Conservation (phyloP, 2,113 vertebrate genomes). For the Arizona elegans region DNA sequence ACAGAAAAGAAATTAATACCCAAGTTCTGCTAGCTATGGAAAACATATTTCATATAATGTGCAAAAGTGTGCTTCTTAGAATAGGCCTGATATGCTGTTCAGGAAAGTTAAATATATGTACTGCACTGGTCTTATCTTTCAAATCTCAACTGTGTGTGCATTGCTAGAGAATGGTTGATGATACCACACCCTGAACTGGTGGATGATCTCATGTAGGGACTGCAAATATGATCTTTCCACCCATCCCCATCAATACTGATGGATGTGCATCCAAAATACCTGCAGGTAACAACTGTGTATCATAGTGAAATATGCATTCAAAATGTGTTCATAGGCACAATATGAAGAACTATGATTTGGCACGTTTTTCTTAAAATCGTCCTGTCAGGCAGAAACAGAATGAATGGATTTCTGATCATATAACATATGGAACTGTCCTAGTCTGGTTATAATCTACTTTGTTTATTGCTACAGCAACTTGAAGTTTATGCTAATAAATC, state of each 20-base stretch:
- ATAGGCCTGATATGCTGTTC: not conserved
- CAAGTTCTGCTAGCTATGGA: not conserved
- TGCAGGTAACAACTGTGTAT: not conserved
- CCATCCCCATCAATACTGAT: not conserved
- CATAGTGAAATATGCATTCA: not conserved
- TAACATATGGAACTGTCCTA: not conserved
- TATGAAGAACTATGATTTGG: not conserved
- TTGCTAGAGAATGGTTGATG: not conserved
- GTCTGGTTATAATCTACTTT: not conserved
- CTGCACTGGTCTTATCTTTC: not conserved
- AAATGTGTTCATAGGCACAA: not conserved
- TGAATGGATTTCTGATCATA: not conserved
- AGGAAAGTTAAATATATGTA: not conserved
- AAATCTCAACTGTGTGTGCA: not conserved
- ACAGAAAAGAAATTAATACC: not conserved
- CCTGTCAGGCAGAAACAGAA: not conserved
- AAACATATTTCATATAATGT: not conserved
- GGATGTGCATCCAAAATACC: not conserved
- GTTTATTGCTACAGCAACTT: not conserved
- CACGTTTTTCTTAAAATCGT: not conserved
- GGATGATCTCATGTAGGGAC: not conserved
- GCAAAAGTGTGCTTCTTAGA: not conserved
- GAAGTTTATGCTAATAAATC: not conserved
- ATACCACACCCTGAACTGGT: not conserved
- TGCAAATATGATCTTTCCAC: not conserved